These are phyloP conservation scores for Diuraphis noxia DNA, from an alignment of 1,140 invertebrate species.

Conservation along the genomic window DNA sequence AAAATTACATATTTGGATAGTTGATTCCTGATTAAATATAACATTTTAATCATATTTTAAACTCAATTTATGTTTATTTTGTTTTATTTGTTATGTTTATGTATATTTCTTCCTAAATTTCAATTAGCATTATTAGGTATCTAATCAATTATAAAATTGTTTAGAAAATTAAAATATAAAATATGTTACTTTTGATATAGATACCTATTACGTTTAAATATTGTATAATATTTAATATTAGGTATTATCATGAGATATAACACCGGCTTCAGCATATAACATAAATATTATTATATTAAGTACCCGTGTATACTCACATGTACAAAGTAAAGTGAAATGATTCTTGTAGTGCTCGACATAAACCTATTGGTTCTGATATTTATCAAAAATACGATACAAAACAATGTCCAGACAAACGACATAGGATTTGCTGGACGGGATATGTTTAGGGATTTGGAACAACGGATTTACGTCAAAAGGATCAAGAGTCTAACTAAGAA, in stretches of 20 bases:
- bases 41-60: background rate
- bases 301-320: background rate
- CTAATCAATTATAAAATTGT: background rate
- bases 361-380: background rate
- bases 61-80: no score
- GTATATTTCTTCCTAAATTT: background rate
- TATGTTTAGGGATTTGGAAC: conserved; percentile 1
- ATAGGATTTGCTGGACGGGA: conserved; percentile 38
- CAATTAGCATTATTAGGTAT: background rate
- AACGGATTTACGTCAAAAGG: conserved; percentile 41
- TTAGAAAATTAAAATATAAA: background rate
- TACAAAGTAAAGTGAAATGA: background rate
- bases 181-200: background rate
- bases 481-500: conserved; percentile 43
- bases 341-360: background rate
- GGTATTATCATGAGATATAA: background rate
- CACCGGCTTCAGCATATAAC: background rate
- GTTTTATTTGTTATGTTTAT: no score
- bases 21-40: background rate
- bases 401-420: conserved; percentile 45
- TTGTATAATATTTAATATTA: background rate
- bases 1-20: background rate
- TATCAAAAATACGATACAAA: background rate
- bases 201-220: background rate
- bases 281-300: background rate